These are phyloP conservation scores for Alitta virens DNA, from an alignment of 2,888 invertebrate genomes.

Conservation along the genomic window DNA sequence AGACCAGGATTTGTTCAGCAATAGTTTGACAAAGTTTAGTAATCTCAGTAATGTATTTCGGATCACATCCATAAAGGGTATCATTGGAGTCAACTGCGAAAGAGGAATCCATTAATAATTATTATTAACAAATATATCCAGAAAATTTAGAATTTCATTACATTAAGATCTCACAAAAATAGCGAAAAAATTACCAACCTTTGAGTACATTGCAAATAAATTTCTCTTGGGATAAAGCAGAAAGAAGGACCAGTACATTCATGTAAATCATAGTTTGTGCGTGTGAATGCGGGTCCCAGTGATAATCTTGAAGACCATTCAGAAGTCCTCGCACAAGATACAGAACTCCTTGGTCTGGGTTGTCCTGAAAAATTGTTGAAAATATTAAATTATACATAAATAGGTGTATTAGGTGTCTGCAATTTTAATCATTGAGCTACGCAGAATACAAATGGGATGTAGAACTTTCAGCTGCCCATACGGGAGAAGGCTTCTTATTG, in stretches of 20 bases:
- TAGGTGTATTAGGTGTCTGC: too few species aligned
- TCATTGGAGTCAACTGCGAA: constrained; percentile 87
- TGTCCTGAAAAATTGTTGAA: constrained; percentile 73
- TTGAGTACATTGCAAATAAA: constrained; percentile 84
- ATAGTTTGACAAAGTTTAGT: constrained; percentile 63
- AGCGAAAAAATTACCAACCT: constrained; percentile 60
- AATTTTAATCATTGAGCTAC: too few species aligned
- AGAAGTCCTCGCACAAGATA: constrained; percentile 78
- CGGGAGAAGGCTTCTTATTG: too few species aligned
- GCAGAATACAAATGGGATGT: too few species aligned
- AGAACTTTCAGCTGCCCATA: too few species aligned
- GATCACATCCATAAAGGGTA: constrained; percentile 83
- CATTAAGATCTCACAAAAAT: background rate
- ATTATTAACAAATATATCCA: background rate
- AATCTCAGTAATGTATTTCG: constrained; percentile 78
- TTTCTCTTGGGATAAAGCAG: constrained; percentile 75
- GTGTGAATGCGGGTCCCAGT: constrained; percentile 60
- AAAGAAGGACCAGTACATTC: constrained; percentile 74
- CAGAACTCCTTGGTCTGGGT: constrained; percentile 82
- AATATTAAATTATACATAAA: too few species aligned
- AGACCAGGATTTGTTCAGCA: constrained; percentile 72
- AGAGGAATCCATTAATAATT: too few species aligned
- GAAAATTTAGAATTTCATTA: background rate
- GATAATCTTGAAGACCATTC: constrained; percentile 68
- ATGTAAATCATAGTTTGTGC: constrained; percentile 71